phyloP scores from a whole-genome alignment of 2,797 vertebrate species.

The Tragelaphus oryx region DNA sequence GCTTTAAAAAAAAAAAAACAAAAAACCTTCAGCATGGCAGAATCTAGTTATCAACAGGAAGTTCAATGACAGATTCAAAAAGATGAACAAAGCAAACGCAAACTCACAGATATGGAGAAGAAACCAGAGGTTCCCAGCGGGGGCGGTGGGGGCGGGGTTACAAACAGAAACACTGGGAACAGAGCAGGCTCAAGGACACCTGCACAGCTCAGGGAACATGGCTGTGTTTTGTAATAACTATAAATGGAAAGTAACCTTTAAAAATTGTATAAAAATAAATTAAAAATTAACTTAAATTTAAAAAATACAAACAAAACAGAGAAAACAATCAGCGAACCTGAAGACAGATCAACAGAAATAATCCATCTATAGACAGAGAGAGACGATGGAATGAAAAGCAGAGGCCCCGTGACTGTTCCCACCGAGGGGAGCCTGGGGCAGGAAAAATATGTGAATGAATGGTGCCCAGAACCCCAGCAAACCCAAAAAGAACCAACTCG shows the following conservation, averaged over 20 bases:
- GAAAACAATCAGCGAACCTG: background rate
- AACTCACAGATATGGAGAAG: background rate
- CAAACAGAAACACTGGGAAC: background rate
- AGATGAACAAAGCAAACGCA: background rate
- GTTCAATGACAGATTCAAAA: background rate
- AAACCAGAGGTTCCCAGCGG: background rate
- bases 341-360: background rate
- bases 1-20: background rate
- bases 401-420: background rate
- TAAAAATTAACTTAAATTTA: background rate
- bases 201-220: accelerated
- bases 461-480: background rate
- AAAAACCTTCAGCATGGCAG: background rate
- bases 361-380: background rate
- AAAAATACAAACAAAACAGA: background rate
- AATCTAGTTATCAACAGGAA: background rate
- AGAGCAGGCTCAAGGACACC: background rate
- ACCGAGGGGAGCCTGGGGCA: background rate
- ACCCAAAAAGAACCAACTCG: background rate
- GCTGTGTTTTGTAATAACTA: background rate
- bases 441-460: background rate
- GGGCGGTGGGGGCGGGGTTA: background rate
- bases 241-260: background rate
- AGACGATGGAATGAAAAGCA: accelerated
- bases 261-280: background rate